Conservation (phyloP, 1,140 invertebrate genomes). For the Eumeta japonica region DNA sequence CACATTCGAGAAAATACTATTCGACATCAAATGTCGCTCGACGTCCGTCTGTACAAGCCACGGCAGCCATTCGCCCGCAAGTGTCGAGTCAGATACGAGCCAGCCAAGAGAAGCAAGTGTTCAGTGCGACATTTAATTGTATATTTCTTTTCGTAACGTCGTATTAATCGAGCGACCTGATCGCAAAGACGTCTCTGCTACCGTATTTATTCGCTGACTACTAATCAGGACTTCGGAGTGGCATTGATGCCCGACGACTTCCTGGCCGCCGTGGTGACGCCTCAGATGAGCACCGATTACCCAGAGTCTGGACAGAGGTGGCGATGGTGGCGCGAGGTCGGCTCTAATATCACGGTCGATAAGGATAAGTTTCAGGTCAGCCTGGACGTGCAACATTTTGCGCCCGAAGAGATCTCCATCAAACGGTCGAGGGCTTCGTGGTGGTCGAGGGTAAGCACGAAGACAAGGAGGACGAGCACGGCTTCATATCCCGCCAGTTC, state of each 20-base stretch:
- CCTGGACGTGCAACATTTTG: too few species aligned
- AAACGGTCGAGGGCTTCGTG: conserved; percentile 65
- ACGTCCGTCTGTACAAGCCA: conserved; percentile 14
- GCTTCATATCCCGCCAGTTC: conserved; percentile 65
- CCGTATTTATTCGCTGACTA: conserved; percentile 53
- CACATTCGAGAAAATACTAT: conserved; percentile 12
- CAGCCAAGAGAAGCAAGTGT: conserved; percentile 7
- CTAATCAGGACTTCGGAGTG: conserved; percentile 45
- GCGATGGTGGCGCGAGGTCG: conserved; percentile 53
- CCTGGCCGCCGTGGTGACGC: conserved; percentile 36
- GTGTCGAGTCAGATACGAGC: conserved; percentile 9
- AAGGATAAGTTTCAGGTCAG: too few species aligned
- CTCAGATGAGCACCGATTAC: conserved; percentile 31
- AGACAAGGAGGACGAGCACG: conserved; percentile 64
- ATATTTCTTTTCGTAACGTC: conserved; percentile 5
- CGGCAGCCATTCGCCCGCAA: conserved; percentile 12
- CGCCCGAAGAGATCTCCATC: conserved; percentile 35
- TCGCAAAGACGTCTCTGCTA: conserved; percentile 30
- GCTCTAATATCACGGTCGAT: conserved; percentile 48
- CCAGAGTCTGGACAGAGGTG: conserved; percentile 62
- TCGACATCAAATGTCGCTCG: conserved; percentile 11
- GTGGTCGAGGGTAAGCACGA: conserved; percentile 71
- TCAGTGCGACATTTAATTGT: conserved; percentile 11
- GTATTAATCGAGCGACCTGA: conserved; percentile 1
- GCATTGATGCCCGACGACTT: conserved; percentile 33